phyloP scores from a whole-genome alignment of 2,797 vertebrate genomes.

The Dallia pectoralis region DNA sequence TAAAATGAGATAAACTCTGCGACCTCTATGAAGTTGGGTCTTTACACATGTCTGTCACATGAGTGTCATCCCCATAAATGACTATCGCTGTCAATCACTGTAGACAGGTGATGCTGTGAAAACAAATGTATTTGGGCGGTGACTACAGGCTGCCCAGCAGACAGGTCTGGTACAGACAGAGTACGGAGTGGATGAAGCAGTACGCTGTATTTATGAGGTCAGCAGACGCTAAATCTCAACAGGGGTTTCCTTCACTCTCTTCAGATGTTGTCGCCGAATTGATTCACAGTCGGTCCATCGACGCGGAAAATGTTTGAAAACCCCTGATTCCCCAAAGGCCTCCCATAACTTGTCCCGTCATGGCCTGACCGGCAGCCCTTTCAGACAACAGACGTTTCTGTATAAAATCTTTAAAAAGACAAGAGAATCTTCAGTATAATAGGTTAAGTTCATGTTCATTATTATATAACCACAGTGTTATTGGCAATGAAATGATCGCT shows the following conservation, averaged over 20 bases:
- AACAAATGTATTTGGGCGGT: too few species aligned
- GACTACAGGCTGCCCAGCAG: not conserved
- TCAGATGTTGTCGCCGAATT: not conserved
- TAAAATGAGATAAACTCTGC: too few species aligned
- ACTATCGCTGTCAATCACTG: too few species aligned
- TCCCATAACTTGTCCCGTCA: not conserved
- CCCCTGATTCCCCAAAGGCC: not conserved
- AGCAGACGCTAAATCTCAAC: slow-evolving; percentile 1
- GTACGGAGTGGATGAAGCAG: not conserved
- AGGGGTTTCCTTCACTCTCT: not conserved
- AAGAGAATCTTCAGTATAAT: too few species aligned
- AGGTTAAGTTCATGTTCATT: too few species aligned
- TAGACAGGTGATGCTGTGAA: too few species aligned
- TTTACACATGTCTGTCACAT: too few species aligned
- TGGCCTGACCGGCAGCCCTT: not conserved
- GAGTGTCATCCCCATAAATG: too few species aligned
- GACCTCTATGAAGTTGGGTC: too few species aligned
- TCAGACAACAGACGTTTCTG: not conserved
- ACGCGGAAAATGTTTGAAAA: not conserved
- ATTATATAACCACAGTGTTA: too few species aligned
- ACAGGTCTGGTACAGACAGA: not conserved
- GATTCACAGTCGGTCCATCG: not conserved
- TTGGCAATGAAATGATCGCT: too few species aligned
- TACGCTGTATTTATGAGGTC: slow-evolving; percentile 27
- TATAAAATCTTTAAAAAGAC: not conserved